Evolutionary conservation across 2,888 invertebrate species (phyloP).

Genomic region (Melanostoma mellinum): DNA sequence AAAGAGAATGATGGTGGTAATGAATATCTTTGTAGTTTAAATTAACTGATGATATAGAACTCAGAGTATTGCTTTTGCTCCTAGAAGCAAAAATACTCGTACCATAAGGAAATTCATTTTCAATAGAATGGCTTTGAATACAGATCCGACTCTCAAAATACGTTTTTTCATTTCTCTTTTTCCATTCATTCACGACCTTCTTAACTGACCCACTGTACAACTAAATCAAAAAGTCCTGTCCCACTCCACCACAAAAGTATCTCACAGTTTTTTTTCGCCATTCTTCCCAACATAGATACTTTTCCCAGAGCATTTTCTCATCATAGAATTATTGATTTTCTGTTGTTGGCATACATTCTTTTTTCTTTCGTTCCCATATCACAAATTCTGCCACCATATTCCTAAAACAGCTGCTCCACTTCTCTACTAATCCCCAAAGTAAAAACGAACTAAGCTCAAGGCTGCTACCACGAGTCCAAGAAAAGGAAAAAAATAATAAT

Average conservation of each 20-base stretch:
- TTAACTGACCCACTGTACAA: constrained; percentile 41
- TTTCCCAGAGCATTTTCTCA: constrained; percentile 52
- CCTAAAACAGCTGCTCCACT: constrained; percentile 46
- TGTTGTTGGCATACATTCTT: constrained; percentile 67
- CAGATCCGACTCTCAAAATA: too few species aligned
- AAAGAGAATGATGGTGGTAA: too few species aligned
- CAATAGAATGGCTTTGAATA: too few species aligned
- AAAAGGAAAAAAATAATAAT: background rate
- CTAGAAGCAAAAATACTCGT: too few species aligned
- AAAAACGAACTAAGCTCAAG: background rate
- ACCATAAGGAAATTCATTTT: too few species aligned
- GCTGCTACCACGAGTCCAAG: background rate
- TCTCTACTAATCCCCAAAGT: constrained; percentile 20
- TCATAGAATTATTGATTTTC: constrained; percentile 72
- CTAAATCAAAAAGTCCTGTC: background rate
- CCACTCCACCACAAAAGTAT: background rate
- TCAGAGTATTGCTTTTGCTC: too few species aligned
- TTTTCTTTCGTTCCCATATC: constrained; percentile 9
- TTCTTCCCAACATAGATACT: constrained; percentile 38
- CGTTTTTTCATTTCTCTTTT: too few species aligned
- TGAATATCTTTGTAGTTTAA: too few species aligned
- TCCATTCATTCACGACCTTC: background rate
- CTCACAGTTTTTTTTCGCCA: background rate
- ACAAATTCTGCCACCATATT: background rate
- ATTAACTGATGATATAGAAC: too few species aligned